Evolutionary conservation across 2,888 invertebrate genomes (phyloP).

Genomic region (Mellilla xanthometata): DNA sequence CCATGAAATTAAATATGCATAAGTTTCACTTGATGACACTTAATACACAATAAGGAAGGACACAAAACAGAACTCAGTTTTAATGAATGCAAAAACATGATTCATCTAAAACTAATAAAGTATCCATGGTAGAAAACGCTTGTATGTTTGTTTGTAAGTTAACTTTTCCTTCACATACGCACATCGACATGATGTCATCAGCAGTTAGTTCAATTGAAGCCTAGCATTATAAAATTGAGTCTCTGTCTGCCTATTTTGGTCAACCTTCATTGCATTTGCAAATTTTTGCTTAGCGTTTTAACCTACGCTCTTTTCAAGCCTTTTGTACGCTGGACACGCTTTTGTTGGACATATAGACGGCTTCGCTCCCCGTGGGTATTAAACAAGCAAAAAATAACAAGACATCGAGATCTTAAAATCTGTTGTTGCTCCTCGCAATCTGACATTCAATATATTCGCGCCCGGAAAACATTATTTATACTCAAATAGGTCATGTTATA

Average conservation of each 20-base stretch:
- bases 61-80: background rate
- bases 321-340: background rate
- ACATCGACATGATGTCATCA: slow-evolving; percentile 52
- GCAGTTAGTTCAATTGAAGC: slow-evolving; percentile 39
- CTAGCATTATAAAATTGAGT: slow-evolving; percentile 34
- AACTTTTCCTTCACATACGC: slow-evolving; percentile 17
- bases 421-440: slow-evolving; percentile 9
- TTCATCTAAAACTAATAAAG: slow-evolving; percentile 4
- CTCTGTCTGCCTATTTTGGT: slow-evolving; percentile 16
- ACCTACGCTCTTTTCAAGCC: background rate
- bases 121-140: slow-evolving; percentile 1
- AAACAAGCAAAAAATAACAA: slow-evolving; percentile 6
- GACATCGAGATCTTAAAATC: slow-evolving; percentile 3
- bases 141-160: slow-evolving; percentile 15
- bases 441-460: slow-evolving; percentile 12
- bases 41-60: background rate
- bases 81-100: slow-evolving; percentile 4
- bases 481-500: slow-evolving; percentile 23
- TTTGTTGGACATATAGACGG: background rate
- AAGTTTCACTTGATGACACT: background rate
- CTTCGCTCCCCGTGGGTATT: background rate
- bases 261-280: slow-evolving; percentile 23
- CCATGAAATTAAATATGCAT: background rate
- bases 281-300: slow-evolving; percentile 23
- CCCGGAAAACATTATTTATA: slow-evolving; percentile 18